phyloP scores from a whole-genome alignment of 53 echinoderm and acorn worm genomes.

The Holothuria scabra region DNA sequence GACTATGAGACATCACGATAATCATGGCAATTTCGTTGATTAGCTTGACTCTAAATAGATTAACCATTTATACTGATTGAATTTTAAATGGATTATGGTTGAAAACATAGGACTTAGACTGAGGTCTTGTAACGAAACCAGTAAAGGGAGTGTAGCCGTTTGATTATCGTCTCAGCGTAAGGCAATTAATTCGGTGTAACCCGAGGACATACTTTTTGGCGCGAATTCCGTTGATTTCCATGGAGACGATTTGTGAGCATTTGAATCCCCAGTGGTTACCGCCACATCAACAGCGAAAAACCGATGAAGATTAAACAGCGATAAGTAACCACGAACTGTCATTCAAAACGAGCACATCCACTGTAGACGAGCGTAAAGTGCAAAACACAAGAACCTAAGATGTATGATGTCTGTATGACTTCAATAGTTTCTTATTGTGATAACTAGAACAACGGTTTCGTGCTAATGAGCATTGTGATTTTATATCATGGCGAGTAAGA shows the following conservation, averaged over 20 bases:
- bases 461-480: no score
- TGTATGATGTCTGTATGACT: no score
- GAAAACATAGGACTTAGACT: conserved; percentile 43
- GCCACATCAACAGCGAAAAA: conserved; percentile 31
- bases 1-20: conserved; percentile 35
- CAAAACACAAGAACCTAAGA: no score
- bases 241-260: conserved; percentile 48
- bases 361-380: no score
- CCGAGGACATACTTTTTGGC: conserved; percentile 53
- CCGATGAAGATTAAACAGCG: conserved; percentile 37
- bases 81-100: conserved; percentile 52
- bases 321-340: conserved; percentile 43
- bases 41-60: conserved; percentile 48
- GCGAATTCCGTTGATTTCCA: conserved; percentile 52
- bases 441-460: conserved; percentile 19
- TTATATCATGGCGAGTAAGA: no score
- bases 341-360: conserved; percentile 3
- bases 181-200: conserved; percentile 49
- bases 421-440: conserved; percentile 3
- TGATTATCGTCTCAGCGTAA: conserved; percentile 43
- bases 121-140: conserved; percentile 46
- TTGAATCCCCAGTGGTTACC: conserved; percentile 46
- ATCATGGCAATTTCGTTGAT: conserved; percentile 52
- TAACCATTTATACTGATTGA: conserved; percentile 53
- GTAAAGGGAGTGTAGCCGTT: conserved; percentile 42